These are phyloP conservation scores for Napeogenes inachia DNA, from an alignment of 2,888 invertebrate genomes.

Conservation along the genomic window DNA sequence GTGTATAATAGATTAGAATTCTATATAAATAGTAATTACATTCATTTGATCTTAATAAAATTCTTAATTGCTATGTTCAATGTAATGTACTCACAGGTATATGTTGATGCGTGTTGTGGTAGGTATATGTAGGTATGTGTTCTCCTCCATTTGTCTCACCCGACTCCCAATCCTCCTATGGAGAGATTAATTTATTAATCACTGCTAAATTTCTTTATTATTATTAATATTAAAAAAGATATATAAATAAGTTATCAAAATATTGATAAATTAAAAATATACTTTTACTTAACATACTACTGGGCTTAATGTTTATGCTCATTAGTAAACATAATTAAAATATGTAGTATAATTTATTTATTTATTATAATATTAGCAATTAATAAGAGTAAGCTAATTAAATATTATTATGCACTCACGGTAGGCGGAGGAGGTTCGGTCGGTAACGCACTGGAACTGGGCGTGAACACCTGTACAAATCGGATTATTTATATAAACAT, in stretches of 20 bases:
- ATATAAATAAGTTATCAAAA: too few relatives aligned
- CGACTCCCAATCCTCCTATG: slow-evolving; percentile 57
- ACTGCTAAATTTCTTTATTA: neutral
- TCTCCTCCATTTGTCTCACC: slow-evolving; percentile 49
- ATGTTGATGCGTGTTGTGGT: slow-evolving; percentile 58
- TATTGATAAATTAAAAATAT: neutral
- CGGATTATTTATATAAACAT: neutral
- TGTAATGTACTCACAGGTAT: slow-evolving; percentile 35
- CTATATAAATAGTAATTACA: too few relatives aligned
- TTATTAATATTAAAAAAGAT: too few relatives aligned
- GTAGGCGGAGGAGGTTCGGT: slow-evolving; percentile 37
- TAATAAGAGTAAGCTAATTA: too few relatives aligned
- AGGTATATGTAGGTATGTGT: slow-evolving; percentile 62
- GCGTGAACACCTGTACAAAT: slow-evolving; percentile 63
- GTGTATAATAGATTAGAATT: too few relatives aligned
- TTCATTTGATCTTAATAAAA: too few relatives aligned
- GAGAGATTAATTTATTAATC: neutral
- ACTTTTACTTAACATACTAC: neutral
- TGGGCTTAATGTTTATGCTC: too few relatives aligned
- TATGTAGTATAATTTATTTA: too few relatives aligned
- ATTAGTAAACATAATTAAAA: too few relatives aligned
- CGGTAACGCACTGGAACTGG: slow-evolving; percentile 44
- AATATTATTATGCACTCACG: neutral
- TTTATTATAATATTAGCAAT: too few relatives aligned
- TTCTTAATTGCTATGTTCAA: neutral